Evolutionary conservation across 1,140 invertebrate genomes (phyloP), one percentile per base, ranked within the genome.

Genomic region (Latrodectus geometricus): DNA sequence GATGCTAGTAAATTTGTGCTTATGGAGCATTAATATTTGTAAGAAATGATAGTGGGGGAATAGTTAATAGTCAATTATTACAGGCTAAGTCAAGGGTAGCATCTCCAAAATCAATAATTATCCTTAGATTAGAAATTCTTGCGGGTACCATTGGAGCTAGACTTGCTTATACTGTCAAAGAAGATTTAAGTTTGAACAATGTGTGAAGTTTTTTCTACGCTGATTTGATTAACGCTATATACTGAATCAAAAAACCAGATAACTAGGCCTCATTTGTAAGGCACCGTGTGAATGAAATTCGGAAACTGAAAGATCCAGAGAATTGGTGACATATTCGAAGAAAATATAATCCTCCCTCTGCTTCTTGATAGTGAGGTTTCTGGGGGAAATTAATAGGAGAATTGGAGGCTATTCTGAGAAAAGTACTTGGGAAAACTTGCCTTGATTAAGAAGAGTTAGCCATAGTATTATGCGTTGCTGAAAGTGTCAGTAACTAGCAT

Each of bases 381-480:
- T 77, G 74, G 74, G 66, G 73, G 49, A 21, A 35, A 52, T 17
- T 83, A 4, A 65, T 74, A n/a, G 11, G 80, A 0, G 20, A 35
- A 20, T 5, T 54, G 3, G 73, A 83, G 50, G 14, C 9, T 17
- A 15, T 65, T 9, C 69, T 83, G 4, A n/a, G 15, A 11, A 11
- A 49, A 35, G 69, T 73, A 7, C 20, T 83, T n/a, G n/a, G n/a
- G n/a, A n/a, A n/a, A n/a, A n/a, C n/a, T n/a, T n/a, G n/a, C n/a
- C n/a, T n/a, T 17, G 11, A 9, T 0, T 65, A 89, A 73, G 84
- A 88, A 15, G 17, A 68, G 11, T 70, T 89, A 21, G 23, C 12
- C 17, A 88, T 73, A 0, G 56, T 89, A 9, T n/a, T 89, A 35
- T 87, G 88, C 21, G 75, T 86, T 49, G 82, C 54, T 8, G 87